Base-by-base conservation (phyloP, 2,888 invertebrate genomes). In the Tachina lurida region DNA sequence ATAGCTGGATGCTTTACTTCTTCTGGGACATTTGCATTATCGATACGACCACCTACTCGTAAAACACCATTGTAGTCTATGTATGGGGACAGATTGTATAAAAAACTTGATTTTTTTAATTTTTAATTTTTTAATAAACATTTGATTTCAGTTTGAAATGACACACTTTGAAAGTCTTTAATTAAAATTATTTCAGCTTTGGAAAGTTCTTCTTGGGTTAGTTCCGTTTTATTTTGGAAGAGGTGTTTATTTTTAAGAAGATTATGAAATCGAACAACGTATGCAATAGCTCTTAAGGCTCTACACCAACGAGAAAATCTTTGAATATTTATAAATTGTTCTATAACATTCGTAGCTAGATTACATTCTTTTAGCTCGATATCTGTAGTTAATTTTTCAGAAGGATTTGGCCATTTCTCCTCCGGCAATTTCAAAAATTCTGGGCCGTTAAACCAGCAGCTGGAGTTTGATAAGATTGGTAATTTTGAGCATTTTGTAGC, bases 281-380 rank as follows among this genome's bases (percentile, higher is more conserved):
- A 75, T 43, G 85, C 82, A 4, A 17, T 39, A 17, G 76, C 39
- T 49, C 85, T 77, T 17, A 75, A 39, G 10, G 52, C 56, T 65
- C 52, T 63, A 15, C 58, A 47, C 81, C 85, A 85, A 2, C 63
- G 58, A 41, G 83, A 86, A 82, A 86, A 82, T 17, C 71, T 47
- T 56, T 82, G 5, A 4, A 67, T 22, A 10, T 78, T 71, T 52
- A 83, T 52, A 58, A 83, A 12, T n/a, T 3, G 43, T 52, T 77
- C 47, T 10, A 77, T 2, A 67, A 73, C 52, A 43, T 77, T 12
- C 31, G 43, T 43, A 13, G 10, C 17, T 17, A 70, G 17, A 15
- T 71, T 22, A 19, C 67, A 15, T 7, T 83, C 58, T 39, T 71
- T 84, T 15, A 74, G n/a, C 19, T 83, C 83, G 17, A 56, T 12